Evolutionary conservation across 2,888 invertebrate genomes (phyloP).

Genomic region (Nephrotoma guestfalica): DNA sequence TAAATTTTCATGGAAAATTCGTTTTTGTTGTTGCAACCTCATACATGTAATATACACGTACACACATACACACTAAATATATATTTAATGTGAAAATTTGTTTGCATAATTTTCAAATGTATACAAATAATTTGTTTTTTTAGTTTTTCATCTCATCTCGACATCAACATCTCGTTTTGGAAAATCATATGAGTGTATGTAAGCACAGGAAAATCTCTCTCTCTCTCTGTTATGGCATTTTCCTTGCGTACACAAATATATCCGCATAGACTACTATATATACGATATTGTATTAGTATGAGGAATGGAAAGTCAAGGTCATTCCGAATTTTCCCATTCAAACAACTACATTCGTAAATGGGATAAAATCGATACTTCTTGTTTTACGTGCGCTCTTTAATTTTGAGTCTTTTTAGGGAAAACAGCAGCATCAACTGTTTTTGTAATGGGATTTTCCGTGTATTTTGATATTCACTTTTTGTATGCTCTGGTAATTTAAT

Average conservation of each 20-base stretch:
- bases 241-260: background rate
- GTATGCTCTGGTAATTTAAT: background rate
- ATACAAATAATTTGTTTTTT: background rate
- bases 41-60: background rate
- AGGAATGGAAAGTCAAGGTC: background rate
- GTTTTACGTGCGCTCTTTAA: background rate
- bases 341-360: background rate
- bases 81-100: background rate
- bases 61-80: background rate
- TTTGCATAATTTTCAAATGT: background rate
- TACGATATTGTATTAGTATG: background rate
- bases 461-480: background rate
- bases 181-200: background rate
- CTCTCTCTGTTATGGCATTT: background rate
- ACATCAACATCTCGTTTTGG: background rate
- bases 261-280: background rate
- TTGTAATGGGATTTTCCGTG: background rate
- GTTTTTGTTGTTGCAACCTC: background rate
- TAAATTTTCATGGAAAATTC: background rate
- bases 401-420: background rate
- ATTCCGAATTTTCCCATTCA: background rate
- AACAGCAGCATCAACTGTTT: background rate
- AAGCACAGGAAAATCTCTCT: background rate
- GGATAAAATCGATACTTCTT: background rate
- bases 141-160: background rate